Percentiles rank a stretch among this genome's conserved stretches.
phyloP scores from a whole-genome alignment of 2,888 invertebrate species.

The Flexamia atlantica region DNA sequence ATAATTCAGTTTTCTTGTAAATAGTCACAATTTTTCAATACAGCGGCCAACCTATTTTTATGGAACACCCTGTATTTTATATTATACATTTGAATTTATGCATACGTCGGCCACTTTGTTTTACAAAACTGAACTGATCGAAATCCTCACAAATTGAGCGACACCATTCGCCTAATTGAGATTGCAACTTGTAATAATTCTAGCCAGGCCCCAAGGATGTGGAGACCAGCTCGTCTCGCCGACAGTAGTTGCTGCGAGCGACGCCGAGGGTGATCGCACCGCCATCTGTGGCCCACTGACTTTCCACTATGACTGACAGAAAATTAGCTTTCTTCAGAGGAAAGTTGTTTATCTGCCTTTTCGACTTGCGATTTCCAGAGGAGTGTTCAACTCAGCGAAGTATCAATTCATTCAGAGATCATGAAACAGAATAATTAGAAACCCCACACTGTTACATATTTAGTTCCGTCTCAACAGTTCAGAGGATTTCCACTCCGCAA shows the following conservation, averaged over 20 bases:
- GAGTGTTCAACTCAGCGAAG: no score
- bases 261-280: neutral
- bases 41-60: no score
- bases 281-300: neutral
- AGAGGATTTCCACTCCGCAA: no score
- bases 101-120: neutral
- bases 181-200: neutral
- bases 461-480: no score
- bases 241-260: neutral
- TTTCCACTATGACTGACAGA: neutral
- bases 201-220: neutral
- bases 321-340: constrained; percentile 1
- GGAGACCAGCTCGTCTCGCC: neutral
- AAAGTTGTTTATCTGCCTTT: neutral
- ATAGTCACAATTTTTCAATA: no score
- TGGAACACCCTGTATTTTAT: no score
- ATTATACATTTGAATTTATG: no score
- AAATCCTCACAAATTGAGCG: neutral
- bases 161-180: neutral
- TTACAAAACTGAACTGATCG: neutral
- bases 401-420: no score
- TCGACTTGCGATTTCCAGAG: neutral
- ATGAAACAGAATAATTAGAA: no score
- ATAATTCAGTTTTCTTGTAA: no score
- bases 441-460: no score